phyloP scores from a whole-genome alignment of 2,797 vertebrate genomes.

The Lateolabrax maculatus region DNA sequence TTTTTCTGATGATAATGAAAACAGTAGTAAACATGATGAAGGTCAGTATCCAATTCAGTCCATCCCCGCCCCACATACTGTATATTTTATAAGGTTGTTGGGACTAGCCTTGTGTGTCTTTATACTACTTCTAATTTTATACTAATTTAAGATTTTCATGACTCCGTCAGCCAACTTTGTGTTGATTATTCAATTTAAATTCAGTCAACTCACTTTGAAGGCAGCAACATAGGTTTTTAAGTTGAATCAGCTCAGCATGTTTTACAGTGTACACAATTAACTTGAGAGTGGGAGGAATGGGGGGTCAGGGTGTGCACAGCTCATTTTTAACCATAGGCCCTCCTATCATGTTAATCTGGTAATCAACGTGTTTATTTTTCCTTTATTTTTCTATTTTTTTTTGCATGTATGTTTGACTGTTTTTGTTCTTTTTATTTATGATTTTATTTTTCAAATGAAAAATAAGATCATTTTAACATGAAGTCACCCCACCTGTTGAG shows the following conservation, averaged over 20 bases:
- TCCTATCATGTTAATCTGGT: neutral
- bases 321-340: no score
- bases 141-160: no score
- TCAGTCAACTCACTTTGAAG: neutral
- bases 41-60: neutral
- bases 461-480: conserved; percentile 7
- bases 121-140: no score
- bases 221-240: neutral
- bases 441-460: conserved; percentile 36
- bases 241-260: neutral
- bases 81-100: no score
- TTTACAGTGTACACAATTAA: neutral
- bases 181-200: neutral
- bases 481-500: conserved; percentile 20
- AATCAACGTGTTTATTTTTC: neutral
- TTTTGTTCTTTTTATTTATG: neutral
- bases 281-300: neutral
- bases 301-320: neutral
- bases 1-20: no score
- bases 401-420: conserved; percentile 16
- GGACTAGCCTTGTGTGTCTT: no score
- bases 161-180: no score
- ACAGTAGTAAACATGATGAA: no score
- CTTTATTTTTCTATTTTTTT: neutral
- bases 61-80: no score